Conservation (phyloP, 2,797 vertebrate genomes). For the Hippoglossus hippoglossus region DNA sequence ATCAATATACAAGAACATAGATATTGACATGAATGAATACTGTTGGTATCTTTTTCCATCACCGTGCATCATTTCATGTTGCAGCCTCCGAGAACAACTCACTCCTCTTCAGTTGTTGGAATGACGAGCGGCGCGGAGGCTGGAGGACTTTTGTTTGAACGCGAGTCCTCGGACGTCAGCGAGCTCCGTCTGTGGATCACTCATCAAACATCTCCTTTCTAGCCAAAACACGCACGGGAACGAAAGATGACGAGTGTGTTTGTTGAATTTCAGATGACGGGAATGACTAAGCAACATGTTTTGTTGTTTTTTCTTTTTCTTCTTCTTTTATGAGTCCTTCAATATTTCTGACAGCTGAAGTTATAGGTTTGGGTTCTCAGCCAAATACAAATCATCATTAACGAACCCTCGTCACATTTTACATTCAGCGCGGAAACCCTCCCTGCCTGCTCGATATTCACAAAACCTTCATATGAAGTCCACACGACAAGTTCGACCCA, state of each 20-base stretch:
- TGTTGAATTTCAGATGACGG: too few relatives aligned
- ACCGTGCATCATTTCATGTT: conserved; percentile 48
- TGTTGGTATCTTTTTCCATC: conserved; percentile 50
- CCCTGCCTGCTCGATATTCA: neutral
- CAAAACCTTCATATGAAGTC: neutral
- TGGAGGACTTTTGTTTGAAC: conserved; percentile 14
- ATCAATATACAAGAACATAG: conserved; percentile 71
- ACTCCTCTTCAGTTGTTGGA: conserved; percentile 38
- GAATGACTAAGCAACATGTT: too few relatives aligned
- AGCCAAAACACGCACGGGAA: neutral
- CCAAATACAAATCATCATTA: neutral
- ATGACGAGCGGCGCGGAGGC: conserved; percentile 16
- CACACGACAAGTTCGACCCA: conserved; percentile 6
- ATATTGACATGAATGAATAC: conserved; percentile 69
- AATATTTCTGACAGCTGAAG: conserved; percentile 9
- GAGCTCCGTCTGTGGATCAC: conserved; percentile 36
- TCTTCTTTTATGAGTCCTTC: neutral
- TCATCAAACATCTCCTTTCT: neutral
- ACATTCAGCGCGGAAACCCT: conserved; percentile 4
- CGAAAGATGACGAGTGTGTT: neutral
- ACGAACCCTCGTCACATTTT: conserved; percentile 16
- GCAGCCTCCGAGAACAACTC: conserved; percentile 4
- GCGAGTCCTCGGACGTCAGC: conserved; percentile 31
- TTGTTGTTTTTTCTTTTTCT: neutral
- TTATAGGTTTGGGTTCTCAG: neutral